Evolutionary conservation across 37 sponge, comb jelly and placozoan species (phyloP).

Genomic region (Petrosia ficiformis): DNA sequence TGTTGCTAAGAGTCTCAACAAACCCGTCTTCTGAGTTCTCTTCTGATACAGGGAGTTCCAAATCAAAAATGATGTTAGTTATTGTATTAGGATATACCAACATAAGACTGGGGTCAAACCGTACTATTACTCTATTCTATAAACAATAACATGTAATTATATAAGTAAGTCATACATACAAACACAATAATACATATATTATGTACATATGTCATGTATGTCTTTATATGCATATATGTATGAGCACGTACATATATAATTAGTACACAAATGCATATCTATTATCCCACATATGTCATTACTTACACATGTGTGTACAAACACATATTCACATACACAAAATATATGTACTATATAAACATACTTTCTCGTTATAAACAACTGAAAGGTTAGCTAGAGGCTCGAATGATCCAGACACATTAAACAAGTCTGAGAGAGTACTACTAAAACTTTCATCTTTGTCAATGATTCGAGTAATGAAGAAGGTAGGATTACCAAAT

Average conservation of each 20-base stretch:
- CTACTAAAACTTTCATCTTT: background rate
- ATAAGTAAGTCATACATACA: background rate
- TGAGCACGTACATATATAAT: too few relatives aligned
- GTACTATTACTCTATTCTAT: background rate
- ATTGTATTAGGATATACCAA: background rate
- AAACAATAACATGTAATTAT: background rate
- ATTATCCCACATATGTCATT: too few relatives aligned
- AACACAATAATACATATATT: too few relatives aligned
- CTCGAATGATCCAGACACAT: background rate
- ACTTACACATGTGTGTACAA: too few relatives aligned
- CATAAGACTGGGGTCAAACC: background rate
- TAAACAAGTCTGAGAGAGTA: background rate
- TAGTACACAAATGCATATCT: too few relatives aligned
- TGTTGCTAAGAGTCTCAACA: background rate
- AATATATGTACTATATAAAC: too few relatives aligned
- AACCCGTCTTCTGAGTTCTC: background rate
- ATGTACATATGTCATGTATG: too few relatives aligned
- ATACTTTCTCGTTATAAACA: background rate
- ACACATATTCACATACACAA: background rate
- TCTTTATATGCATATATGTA: background rate
- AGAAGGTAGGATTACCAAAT: conserved; percentile 39
- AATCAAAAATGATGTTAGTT: background rate
- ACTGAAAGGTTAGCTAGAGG: background rate
- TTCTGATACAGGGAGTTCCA: background rate
- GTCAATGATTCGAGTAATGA: conserved; percentile 35